Base-by-base conservation (phyloP, 1,140 invertebrate species). In the Trichoplusia ni region DNA sequence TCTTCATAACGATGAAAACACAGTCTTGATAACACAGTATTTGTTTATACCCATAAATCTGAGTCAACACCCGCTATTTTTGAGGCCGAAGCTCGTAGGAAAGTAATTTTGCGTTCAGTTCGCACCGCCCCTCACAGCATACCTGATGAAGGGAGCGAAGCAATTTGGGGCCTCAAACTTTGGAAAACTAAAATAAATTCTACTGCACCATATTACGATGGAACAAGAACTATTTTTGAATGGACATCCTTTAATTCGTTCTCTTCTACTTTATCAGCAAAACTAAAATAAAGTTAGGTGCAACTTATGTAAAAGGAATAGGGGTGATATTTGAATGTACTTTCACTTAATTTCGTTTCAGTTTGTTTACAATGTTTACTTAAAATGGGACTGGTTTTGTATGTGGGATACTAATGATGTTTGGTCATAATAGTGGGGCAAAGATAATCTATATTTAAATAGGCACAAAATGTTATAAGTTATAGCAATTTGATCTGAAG, bases 81-180 rank as follows among this genome's bases (percentile, higher is more conserved):
- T 3, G n/a, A 18, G 27, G 54, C 54, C 38, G 31, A 37, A 33
- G 25, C 13, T 49, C 21, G 16, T 44, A 44, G 42, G 61, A 49
- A 63, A 63, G 61, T 51, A 63, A 63, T 63, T 63, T 63, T 51
- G 49, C 23, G 35, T 51, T 42, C 47, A 38, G 18, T 25, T 18
- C 49, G 4, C 38, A 16, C 54, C 16, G 25, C 5, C 37, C 25
- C 49, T 31, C 25, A 14, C 25, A 13, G 61, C 35, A 63, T 63
- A 63, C 61, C 46, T 54, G 49, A 63, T 54, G 61, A 63, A 63
- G 61, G 61, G 47, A 42, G 14, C 37, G 14, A 63, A 63, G 54
- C 61, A 63, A 63, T 63, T 63, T 63, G 38, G 38, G 16, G 4
- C 11, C 13, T 13, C 21, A 65, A 64, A 51, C 23, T 49, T 59